Evolutionary conservation across 2,113 vertebrate genomes (phyloP).

Genomic region (Notarius quadriscutis): DNA sequence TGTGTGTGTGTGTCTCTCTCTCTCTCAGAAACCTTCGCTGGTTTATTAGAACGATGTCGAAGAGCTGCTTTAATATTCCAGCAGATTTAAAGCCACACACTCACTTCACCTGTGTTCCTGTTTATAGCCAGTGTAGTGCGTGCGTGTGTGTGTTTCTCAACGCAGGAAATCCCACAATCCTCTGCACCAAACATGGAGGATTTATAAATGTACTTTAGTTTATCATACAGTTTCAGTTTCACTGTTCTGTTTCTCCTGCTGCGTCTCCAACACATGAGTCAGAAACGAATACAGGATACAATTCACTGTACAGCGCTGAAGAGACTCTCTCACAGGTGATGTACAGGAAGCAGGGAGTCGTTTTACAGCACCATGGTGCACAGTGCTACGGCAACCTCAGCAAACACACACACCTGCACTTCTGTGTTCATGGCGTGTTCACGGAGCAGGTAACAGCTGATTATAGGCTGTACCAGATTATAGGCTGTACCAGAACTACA

Average conservation of each 20-base stretch:
- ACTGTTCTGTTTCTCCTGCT: background rate
- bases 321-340: constrained; percentile 25
- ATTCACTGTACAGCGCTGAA: constrained; percentile 24
- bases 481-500: no score
- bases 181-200: background rate
- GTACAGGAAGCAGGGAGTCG: constrained; percentile 42
- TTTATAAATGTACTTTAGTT: background rate
- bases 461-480: no score
- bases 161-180: background rate
- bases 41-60: background rate
- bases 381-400: constrained; percentile 10
- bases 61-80: background rate
- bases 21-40: background rate
- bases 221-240: background rate
- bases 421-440: no score
- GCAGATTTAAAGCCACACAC: background rate
- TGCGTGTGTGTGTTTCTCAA: background rate
- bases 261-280: background rate
- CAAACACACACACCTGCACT: constrained; percentile 20
- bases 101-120: background rate
- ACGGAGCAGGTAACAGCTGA: no score
- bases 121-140: background rate
- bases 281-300: background rate
- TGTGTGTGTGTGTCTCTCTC: background rate
- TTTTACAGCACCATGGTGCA: constrained; percentile 4